Percentiles rank a stretch among this genome's conserved stretches.
Conservation (phyloP, 2,888 invertebrate genomes). For the Ennomos fuscantarius region DNA sequence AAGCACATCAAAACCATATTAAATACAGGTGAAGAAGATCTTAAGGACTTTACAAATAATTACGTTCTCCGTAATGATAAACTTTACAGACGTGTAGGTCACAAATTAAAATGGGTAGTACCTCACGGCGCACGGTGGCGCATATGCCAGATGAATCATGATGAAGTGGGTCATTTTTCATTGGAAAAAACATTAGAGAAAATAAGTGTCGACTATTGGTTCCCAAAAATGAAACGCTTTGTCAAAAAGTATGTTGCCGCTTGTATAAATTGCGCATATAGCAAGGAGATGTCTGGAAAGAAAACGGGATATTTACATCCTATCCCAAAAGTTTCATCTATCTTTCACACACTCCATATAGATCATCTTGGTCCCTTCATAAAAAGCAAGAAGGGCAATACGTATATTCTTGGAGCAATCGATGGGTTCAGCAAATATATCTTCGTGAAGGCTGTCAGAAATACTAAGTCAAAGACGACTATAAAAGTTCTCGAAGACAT, state of each 20-base stretch:
- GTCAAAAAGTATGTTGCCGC: no score
- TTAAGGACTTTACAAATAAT: conserved; percentile 3
- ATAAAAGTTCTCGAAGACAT: conserved; percentile 8
- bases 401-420: conserved; percentile 13
- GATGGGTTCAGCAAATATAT: conserved; percentile 20
- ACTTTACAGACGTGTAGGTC: conserved; percentile 3
- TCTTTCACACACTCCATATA: conserved; percentile 12
- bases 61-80: neutral
- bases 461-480: conserved; percentile 14
- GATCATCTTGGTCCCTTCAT: conserved; percentile 24
- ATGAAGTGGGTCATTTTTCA: conserved; percentile 12
- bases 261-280: conserved; percentile 15
- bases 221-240: conserved; percentile 56
- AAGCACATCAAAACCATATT: no score
- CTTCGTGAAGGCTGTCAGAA: conserved; percentile 1
- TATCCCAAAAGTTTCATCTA: conserved; percentile 1
- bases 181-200: conserved; percentile 15
- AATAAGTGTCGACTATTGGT: conserved; percentile 51
- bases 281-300: neutral
- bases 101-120: conserved; percentile 13
- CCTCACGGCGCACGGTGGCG: conserved; percentile 10
- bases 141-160: conserved; percentile 10
- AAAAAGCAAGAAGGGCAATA: conserved; percentile 8
- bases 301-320: conserved; percentile 19
- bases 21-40: no score